These are phyloP conservation scores for Etheostoma nigrum DNA, from an alignment of 2,797 vertebrate species.

Conservation along the genomic window DNA sequence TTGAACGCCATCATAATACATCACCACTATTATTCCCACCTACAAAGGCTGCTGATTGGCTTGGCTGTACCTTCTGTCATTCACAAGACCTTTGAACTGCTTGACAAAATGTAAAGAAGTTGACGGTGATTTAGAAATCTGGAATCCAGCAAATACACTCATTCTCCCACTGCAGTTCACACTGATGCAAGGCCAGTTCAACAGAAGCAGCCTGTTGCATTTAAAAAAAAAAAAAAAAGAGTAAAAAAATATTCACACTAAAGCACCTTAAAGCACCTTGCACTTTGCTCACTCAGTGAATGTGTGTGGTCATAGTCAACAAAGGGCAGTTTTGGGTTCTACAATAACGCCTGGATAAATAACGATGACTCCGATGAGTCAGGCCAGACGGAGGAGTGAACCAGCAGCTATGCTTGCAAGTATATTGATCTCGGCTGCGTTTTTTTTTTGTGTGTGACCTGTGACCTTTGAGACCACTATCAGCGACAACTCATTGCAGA, in stretches of 20 bases:
- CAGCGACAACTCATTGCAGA: not conserved
- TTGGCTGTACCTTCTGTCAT: not conserved
- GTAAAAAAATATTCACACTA: no score
- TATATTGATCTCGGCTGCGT: slow-evolving; percentile 8
- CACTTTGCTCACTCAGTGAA: not conserved
- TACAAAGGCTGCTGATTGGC: not conserved
- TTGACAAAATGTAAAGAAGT: not conserved
- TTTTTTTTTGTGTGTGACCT: not conserved
- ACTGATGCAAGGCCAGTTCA: not conserved
- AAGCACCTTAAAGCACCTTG: not conserved
- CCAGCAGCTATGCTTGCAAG: slow-evolving; percentile 9
- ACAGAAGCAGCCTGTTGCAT: not conserved
- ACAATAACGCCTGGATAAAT: not conserved
- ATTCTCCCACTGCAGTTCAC: not conserved
- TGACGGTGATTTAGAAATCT: not conserved
- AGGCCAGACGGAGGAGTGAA: slow-evolving; percentile 6
- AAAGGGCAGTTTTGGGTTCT: not conserved
- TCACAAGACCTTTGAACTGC: not conserved
- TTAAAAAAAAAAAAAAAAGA: not conserved
- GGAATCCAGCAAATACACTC: not conserved
- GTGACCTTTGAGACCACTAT: not conserved
- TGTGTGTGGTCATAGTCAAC: not conserved
- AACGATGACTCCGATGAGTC: slow-evolving; percentile 1
- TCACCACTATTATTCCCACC: not conserved
- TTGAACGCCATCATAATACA: not conserved